Conservation (phyloP, 2,888 invertebrate species). For the Xanthia togata region DNA sequence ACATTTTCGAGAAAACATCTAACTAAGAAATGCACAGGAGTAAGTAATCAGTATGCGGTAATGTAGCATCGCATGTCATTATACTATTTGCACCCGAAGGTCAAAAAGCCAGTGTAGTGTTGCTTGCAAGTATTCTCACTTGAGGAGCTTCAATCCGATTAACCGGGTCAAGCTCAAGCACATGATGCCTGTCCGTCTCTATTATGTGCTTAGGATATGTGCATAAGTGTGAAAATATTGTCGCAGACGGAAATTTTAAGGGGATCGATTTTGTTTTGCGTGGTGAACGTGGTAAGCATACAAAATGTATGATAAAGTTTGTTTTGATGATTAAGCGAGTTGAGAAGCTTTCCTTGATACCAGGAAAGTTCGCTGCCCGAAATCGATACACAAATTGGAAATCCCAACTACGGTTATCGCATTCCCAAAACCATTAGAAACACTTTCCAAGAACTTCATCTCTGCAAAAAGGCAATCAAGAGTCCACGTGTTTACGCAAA, state of each 20-base stretch:
- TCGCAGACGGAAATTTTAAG: too few species aligned
- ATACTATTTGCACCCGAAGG: constrained; percentile 68
- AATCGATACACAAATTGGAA: constrained; percentile 31
- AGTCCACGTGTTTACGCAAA: constrained; percentile 47
- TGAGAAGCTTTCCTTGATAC: neutral
- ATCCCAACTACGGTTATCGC: constrained; percentile 5
- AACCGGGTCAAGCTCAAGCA: constrained; percentile 76
- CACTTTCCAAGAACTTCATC: constrained; percentile 50
- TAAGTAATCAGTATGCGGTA: constrained; percentile 26
- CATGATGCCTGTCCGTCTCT: constrained; percentile 46
- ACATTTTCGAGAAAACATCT: neutral
- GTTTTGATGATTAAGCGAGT: neutral
- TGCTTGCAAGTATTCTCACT: constrained; percentile 64
- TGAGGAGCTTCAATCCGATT: constrained; percentile 73
- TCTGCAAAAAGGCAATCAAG: constrained; percentile 42
- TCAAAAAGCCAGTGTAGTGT: constrained; percentile 64
- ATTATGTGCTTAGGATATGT: constrained; percentile 33
- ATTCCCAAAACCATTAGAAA: constrained; percentile 17
- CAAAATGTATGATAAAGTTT: neutral
- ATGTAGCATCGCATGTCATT: constrained; percentile 16
- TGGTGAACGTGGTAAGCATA: too few species aligned
- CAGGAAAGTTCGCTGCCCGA: constrained; percentile 2
- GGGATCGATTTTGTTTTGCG: constrained; percentile 20
- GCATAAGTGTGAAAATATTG: constrained; percentile 27
- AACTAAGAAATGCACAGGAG: constrained; percentile 1